Evolutionary conservation across 2,888 invertebrate genomes (phyloP).

Genomic region (Melanotus villosus): DNA sequence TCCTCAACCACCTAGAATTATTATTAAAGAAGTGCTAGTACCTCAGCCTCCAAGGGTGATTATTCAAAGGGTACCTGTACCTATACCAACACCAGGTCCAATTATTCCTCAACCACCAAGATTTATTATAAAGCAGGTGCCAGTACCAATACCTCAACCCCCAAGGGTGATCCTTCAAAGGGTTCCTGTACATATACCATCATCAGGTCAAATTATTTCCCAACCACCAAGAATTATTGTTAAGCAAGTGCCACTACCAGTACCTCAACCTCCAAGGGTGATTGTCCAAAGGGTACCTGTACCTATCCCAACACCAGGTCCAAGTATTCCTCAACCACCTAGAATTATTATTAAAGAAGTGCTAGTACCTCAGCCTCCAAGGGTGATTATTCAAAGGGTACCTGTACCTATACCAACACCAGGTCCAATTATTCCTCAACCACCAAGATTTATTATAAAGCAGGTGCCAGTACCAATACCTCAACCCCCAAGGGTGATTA

Average conservation of each 20-base stretch:
- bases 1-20: slow-evolving; percentile 5
- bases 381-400: neutral
- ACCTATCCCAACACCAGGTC: neutral
- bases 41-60: neutral
- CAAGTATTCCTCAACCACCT: neutral
- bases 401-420: neutral
- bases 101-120: slow-evolving; percentile 9
- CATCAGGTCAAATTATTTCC: neutral
- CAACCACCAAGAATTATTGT: slow-evolving; percentile 25
- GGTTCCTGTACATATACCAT: slow-evolving; percentile 6
- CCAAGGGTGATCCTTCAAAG: neutral
- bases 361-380: neutral
- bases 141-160: neutral
- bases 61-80: slow-evolving; percentile 3
- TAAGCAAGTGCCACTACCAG: slow-evolving; percentile 22
- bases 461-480: slow-evolving; percentile 8
- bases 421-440: slow-evolving; percentile 3
- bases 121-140: slow-evolving; percentile 10
- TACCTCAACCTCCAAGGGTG: slow-evolving; percentile 24
- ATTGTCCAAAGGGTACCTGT: neutral
- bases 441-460: slow-evolving; percentile 20
- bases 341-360: slow-evolving; percentile 6
- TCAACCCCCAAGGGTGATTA: neutral
- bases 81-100: neutral
- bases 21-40: neutral